A percentile compares a stretch with the other conserved stretches of the same genome.
phyloP scores from a whole-genome alignment of 1,140 invertebrate species.

The Octopus sinensis region DNA sequence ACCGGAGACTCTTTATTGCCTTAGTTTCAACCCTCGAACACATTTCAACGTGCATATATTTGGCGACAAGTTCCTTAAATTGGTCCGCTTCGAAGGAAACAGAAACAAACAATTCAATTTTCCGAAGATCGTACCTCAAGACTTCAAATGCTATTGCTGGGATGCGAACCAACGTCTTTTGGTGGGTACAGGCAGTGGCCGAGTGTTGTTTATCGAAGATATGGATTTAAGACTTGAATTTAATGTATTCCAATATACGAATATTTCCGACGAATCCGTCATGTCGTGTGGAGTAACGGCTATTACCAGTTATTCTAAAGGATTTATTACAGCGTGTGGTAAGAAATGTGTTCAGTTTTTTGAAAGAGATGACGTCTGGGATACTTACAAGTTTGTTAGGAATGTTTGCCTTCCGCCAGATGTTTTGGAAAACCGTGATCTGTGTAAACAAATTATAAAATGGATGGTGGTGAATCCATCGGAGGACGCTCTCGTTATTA shows the following conservation, averaged over 20 bases:
- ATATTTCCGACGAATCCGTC: background rate
- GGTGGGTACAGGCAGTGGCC: background rate
- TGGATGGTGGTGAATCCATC: background rate
- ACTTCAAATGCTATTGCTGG: background rate
- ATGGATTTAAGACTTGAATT: background rate
- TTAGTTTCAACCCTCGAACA: background rate
- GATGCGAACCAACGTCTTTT: background rate
- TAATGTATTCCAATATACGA: background rate
- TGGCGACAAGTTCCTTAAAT: background rate
- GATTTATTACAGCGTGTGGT: background rate
- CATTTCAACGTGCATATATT: background rate
- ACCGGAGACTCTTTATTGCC: background rate
- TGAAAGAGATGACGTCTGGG: background rate
- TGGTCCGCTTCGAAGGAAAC: background rate
- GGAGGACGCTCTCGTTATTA: background rate
- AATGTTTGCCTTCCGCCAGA: background rate
- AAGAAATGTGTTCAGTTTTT: background rate
- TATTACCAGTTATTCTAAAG: background rate
- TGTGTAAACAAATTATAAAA: background rate
- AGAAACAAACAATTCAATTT: background rate
- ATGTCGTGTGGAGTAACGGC: background rate
- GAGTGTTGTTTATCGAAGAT: background rate
- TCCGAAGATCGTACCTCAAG: background rate
- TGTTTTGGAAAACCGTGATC: background rate
- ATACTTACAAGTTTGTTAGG: background rate